Conservation (phyloP, 2,113 vertebrate species). For the Mesoclemmys tuberculata region DNA sequence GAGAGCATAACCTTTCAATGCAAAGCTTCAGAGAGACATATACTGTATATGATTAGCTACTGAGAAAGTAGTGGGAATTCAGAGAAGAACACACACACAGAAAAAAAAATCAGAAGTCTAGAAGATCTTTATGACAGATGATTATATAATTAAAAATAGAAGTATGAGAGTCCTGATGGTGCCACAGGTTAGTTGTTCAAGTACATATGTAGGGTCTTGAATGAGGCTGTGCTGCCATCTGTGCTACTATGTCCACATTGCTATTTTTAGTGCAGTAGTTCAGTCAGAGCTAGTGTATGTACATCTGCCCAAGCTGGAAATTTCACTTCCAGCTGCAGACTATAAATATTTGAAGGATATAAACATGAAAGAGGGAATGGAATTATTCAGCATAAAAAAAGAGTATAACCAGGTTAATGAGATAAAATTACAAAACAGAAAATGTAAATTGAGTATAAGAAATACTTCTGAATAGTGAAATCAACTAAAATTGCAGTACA, state of each 20-base stretch:
- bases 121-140: not conserved
- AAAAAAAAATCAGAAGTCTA: not conserved
- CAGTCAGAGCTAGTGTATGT: not conserved
- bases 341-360: not conserved
- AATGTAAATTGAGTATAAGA: not conserved
- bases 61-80: not conserved
- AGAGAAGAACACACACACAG: not conserved
- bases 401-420: no score
- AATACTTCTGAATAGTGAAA: not conserved
- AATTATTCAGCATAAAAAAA: no score
- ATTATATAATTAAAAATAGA: not conserved
- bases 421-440: not conserved
- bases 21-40: not conserved
- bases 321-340: not conserved
- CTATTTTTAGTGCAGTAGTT: not conserved
- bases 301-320: not conserved
- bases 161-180: not conserved
- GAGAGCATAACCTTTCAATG: not conserved
- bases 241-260: not conserved
- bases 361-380: not conserved
- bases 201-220: not conserved
- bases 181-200: not conserved
- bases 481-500: not conserved
- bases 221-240: not conserved
- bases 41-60: not conserved